A percentile compares a stretch with the other conserved stretches of the same genome.
phyloP scores from a whole-genome alignment of 37 sponge, comb jelly and placozoan species.

The Ephydatia muelleri region DNA sequence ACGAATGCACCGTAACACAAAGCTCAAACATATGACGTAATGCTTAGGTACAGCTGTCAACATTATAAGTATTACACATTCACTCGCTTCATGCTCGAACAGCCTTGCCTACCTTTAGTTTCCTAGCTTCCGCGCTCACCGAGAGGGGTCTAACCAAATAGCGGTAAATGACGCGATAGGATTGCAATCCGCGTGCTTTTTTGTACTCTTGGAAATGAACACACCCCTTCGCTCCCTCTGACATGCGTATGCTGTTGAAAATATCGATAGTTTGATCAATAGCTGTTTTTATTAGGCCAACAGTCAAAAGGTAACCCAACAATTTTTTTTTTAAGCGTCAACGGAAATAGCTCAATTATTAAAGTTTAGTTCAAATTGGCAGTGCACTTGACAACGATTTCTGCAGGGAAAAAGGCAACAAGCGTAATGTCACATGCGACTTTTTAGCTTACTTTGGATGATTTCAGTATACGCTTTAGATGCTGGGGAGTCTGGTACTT shows the following conservation, averaged over 20 bases:
- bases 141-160: constrained; percentile 75
- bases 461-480: constrained; percentile 65
- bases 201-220: constrained; percentile 65
- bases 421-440: not conserved
- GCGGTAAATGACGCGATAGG: constrained; percentile 79
- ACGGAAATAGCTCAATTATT: not conserved
- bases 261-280: not conserved
- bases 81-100: not conserved
- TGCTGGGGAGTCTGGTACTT: constrained; percentile 88
- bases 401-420: not conserved
- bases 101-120: constrained; percentile 54
- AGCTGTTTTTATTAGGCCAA: not conserved
- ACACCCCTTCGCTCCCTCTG: constrained; percentile 74
- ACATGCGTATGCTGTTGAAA: constrained; percentile 38
- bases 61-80: too few relatives aligned
- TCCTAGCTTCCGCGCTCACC: constrained; percentile 56
- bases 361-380: not conserved
- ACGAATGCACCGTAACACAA: not conserved
- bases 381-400: not conserved
- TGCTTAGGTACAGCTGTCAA: not conserved
- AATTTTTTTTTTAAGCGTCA: not conserved
- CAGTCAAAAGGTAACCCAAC: not conserved
- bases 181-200: constrained; percentile 47
- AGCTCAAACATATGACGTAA: not conserved
- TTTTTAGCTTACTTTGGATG: constrained; percentile 50